Conservation (phyloP, 2,888 invertebrate genomes). For the Holacanthella duospinosa region DNA sequence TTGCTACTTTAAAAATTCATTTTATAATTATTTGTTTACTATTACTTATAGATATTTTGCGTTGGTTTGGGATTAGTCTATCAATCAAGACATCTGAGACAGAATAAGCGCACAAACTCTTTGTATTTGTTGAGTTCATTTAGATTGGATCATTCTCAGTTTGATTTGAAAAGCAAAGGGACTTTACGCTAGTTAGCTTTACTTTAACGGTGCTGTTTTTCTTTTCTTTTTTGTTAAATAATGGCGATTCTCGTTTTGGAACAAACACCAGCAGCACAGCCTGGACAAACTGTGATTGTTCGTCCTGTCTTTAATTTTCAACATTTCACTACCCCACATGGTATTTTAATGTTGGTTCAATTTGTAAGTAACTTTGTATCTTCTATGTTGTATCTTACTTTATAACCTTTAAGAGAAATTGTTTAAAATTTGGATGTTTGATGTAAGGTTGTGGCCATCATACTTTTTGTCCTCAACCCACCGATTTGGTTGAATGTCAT, state of each 20-base stretch:
- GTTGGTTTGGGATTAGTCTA: too few species aligned
- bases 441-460: background rate
- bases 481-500: background rate
- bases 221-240: background rate
- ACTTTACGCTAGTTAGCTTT: background rate
- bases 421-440: background rate
- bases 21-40: too few species aligned
- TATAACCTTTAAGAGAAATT: background rate
- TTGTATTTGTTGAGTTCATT: too few species aligned
- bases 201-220: background rate
- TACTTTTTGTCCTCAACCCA: background rate
- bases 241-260: background rate
- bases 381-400: background rate
- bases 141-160: too few species aligned
- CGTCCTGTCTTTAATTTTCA: conserved; percentile 51
- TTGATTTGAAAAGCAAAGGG: too few species aligned
- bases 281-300: background rate
- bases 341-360: conserved; percentile 67
- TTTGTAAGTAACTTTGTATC: conserved; percentile 53
- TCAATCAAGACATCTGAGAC: too few species aligned
- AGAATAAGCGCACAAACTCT: too few species aligned
- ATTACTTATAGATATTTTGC: too few species aligned
- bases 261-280: background rate
- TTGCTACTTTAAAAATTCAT: too few species aligned
- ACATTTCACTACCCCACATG: conserved; percentile 71